Percentiles rank a stretch among this genome's conserved stretches.
Evolutionary conservation across 92 coral and sea anemone genomes (phyloP).

Genomic region (Zoanthus sansibaricus): DNA sequence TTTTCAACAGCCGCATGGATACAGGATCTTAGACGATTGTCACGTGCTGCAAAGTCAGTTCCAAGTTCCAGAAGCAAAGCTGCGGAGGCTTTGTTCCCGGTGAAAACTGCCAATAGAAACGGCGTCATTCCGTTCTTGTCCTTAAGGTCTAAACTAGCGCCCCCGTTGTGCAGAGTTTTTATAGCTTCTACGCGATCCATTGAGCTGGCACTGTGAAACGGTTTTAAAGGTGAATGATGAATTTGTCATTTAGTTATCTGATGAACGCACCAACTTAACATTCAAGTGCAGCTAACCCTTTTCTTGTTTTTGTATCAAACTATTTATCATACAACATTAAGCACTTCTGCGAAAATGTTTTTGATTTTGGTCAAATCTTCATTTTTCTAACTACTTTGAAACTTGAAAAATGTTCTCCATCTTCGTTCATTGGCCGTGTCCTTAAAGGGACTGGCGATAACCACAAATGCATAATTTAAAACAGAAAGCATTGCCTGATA

Average conservation of each 20-base stretch:
- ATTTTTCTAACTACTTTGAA: too few relatives aligned
- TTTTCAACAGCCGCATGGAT: slow-evolving; percentile 74
- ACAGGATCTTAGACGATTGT: slow-evolving; percentile 65
- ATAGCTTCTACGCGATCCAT: slow-evolving; percentile 65
- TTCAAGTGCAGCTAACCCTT: not conserved
- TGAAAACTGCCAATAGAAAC: slow-evolving; percentile 59
- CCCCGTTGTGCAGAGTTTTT: slow-evolving; percentile 44
- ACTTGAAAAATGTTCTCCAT: too few relatives aligned
- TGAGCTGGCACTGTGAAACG: slow-evolving; percentile 58
- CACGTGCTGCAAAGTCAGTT: slow-evolving; percentile 66
- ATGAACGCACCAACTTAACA: not conserved
- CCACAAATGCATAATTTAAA: too few relatives aligned
- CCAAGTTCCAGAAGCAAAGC: slow-evolving; percentile 66
- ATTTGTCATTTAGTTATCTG: not conserved
- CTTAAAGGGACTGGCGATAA: too few relatives aligned
- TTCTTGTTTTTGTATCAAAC: too few relatives aligned
- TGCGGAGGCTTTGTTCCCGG: slow-evolving; percentile 66
- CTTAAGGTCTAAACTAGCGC: slow-evolving; percentile 47
- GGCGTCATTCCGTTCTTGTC: slow-evolving; percentile 71
- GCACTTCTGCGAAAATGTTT: too few relatives aligned
- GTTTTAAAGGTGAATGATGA: not conserved
- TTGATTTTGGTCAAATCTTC: too few relatives aligned
- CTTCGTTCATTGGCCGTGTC: too few relatives aligned
- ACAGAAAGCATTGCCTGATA: too few relatives aligned
- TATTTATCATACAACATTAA: too few relatives aligned